Conservation (phyloP, 2,113 vertebrate genomes). For the Cettia cetti region DNA sequence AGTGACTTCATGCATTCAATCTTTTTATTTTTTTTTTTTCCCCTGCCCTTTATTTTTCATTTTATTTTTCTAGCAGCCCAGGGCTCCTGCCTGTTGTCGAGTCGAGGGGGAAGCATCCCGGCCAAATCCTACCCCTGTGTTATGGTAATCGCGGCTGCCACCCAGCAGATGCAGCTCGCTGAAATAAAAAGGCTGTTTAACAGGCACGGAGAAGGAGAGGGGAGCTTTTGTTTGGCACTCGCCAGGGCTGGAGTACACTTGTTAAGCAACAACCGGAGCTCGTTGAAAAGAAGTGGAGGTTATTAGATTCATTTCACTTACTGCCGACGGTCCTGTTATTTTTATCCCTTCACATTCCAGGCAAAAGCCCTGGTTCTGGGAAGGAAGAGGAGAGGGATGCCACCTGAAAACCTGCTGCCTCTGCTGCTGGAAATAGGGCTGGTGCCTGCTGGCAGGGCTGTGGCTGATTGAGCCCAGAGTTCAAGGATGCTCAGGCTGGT, state of each 20-base stretch:
- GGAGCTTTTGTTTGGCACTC: slow-evolving; percentile 64
- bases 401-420: not conserved
- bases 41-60: not conserved
- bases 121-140: slow-evolving; percentile 56
- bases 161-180: slow-evolving; percentile 51
- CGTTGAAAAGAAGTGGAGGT: slow-evolving; percentile 53
- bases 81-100: not conserved
- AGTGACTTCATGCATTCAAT: not conserved
- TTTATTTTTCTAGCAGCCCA: not conserved
- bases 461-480: not conserved
- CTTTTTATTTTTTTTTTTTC: not conserved
- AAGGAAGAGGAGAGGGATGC: not conserved
- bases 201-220: slow-evolving; percentile 43
- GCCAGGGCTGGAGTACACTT: slow-evolving; percentile 63
- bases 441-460: not conserved
- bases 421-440: not conserved
- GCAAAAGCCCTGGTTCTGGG: not conserved
- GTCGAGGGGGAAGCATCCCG: not conserved
- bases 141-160: slow-evolving; percentile 59
- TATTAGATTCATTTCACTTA: slow-evolving; percentile 5
- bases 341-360: not conserved
- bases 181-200: slow-evolving; percentile 55
- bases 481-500: not conserved
- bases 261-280: slow-evolving; percentile 64
- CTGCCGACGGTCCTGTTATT: not conserved